Conservation (phyloP, 1,140 invertebrate genomes). For the Protaetia brevitarsis region DNA sequence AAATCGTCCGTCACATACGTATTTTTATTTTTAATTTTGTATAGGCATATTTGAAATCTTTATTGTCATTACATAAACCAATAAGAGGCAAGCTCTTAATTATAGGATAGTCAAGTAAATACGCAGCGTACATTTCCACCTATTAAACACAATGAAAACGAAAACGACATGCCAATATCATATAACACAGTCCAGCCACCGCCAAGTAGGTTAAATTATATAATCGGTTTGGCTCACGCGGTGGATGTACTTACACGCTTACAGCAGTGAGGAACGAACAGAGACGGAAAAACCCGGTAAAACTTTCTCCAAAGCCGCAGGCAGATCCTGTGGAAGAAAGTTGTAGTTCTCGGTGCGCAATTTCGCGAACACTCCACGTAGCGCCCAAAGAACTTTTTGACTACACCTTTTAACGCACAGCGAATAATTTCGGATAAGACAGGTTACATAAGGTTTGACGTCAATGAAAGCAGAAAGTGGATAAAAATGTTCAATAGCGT, state of each 20-base stretch:
- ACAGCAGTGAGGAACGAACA: neutral
- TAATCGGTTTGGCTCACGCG: neutral
- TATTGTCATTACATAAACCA: too few relatives aligned
- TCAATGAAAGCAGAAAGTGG: too few relatives aligned
- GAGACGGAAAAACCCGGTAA: neutral
- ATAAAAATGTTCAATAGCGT: too few relatives aligned
- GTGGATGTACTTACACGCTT: neutral
- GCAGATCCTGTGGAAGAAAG: constrained; percentile 2
- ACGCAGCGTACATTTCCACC: neutral
- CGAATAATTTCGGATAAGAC: too few relatives aligned
- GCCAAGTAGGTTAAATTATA: constrained; percentile 2
- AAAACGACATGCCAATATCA: neutral
- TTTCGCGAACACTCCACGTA: neutral
- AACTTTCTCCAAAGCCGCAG: constrained; percentile 1
- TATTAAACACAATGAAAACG: neutral
- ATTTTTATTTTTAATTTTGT: too few relatives aligned
- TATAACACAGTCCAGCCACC: too few relatives aligned
- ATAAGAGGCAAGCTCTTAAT: too few relatives aligned
- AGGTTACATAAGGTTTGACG: too few relatives aligned
- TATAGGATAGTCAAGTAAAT: too few relatives aligned
- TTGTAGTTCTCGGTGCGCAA: neutral
- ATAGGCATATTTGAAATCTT: too few relatives aligned
- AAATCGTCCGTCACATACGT: too few relatives aligned
- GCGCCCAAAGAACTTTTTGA: neutral
- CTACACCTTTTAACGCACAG: too few relatives aligned